phyloP scores from a whole-genome alignment of 2,888 invertebrate genomes.

The Metalampra italica region DNA sequence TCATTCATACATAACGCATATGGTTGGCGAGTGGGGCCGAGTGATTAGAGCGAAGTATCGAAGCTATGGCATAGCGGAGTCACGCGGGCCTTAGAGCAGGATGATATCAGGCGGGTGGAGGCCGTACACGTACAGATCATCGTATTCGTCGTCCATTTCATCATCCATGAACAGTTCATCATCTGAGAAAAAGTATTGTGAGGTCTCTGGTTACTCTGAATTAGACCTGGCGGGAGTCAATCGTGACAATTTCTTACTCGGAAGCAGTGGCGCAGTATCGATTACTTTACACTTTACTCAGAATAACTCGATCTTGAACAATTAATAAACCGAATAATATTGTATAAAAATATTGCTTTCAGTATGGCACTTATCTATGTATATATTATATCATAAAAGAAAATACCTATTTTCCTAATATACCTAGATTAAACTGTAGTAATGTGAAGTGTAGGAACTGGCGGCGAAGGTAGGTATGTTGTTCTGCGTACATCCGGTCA shows the following conservation, averaged over 20 bases:
- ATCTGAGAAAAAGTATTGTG: slow-evolving; percentile 26
- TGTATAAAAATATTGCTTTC: too few relatives aligned
- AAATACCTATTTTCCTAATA: too few relatives aligned
- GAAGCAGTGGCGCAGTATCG: neutral
- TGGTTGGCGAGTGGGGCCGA: neutral
- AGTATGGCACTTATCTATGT: too few relatives aligned
- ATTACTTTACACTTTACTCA: too few relatives aligned
- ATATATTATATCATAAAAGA: too few relatives aligned
- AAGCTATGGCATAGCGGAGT: neutral
- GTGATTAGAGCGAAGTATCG: neutral
- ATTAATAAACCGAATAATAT: neutral
- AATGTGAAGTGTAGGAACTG: too few relatives aligned
- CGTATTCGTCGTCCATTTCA: slow-evolving; percentile 47
- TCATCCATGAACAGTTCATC: slow-evolving; percentile 53
- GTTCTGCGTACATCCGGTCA: too few relatives aligned
- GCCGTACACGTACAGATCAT: slow-evolving; percentile 37
- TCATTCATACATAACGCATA: neutral
- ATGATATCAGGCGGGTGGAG: slow-evolving; percentile 43
- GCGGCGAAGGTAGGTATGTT: too few relatives aligned
- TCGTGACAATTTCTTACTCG: neutral
- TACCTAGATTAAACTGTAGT: too few relatives aligned
- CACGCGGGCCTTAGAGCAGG: slow-evolving; percentile 27
- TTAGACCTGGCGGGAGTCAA: too few relatives aligned
- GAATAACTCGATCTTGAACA: neutral
- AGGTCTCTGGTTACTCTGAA: too few relatives aligned